Percentiles rank a stretch among this genome's conserved stretches.
Conservation (phyloP, 2,888 invertebrate genomes). For the Halictus ligatus region DNA sequence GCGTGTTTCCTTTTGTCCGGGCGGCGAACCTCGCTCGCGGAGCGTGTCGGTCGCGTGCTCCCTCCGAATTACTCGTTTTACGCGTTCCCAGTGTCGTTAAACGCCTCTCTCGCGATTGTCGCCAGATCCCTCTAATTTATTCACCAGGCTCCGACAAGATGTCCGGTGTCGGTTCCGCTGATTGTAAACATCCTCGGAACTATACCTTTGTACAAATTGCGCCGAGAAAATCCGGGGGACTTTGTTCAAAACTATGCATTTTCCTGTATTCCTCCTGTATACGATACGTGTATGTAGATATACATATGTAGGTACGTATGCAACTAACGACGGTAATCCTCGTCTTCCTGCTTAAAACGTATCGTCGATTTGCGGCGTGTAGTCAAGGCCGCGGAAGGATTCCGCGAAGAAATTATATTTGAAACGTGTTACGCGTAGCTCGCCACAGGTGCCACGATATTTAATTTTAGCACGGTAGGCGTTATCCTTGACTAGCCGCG, state of each 20-base stretch:
- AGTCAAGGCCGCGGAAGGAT: conserved; percentile 22
- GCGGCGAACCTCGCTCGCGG: background rate
- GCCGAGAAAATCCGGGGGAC: background rate
- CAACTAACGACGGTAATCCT: background rate
- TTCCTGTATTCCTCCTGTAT: too few relatives aligned
- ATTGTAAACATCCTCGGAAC: background rate
- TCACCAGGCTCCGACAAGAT: background rate
- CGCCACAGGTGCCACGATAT: conserved; percentile 59
- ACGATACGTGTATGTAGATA: too few relatives aligned
- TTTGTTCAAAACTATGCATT: background rate
- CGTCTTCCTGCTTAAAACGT: background rate
- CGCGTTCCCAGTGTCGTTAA: conserved; percentile 5
- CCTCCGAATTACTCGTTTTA: conserved; percentile 22
- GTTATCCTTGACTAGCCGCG: conserved; percentile 65
- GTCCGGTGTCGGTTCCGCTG: background rate
- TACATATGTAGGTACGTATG: background rate
- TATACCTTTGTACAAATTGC: background rate
- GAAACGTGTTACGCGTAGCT: conserved; percentile 54
- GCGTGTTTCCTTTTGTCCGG: conserved; percentile 32
- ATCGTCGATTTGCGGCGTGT: background rate
- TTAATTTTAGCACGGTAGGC: conserved; percentile 67
- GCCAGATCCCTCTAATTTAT: conserved; percentile 2
- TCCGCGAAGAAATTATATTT: conserved; percentile 50
- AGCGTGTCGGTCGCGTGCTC: conserved; percentile 17
- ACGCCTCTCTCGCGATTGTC: conserved; percentile 15